phyloP scores from a whole-genome alignment of 2,888 invertebrate genomes.

The Mellilla xanthometata region DNA sequence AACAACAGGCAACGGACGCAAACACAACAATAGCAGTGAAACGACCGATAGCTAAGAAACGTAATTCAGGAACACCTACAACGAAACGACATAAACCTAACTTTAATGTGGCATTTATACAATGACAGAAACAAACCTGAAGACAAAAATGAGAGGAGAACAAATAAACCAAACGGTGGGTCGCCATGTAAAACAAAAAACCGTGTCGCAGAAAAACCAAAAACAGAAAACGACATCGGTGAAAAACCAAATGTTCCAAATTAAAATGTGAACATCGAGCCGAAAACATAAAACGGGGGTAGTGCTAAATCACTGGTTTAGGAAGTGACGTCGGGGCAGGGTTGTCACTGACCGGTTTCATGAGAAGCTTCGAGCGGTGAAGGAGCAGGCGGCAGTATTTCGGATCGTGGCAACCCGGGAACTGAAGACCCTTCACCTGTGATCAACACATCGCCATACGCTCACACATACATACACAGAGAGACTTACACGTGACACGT shows the following conservation, averaged over 20 bases:
- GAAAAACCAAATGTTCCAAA: constrained; percentile 41
- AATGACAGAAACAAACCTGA: constrained; percentile 42
- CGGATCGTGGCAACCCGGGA: constrained; percentile 97
- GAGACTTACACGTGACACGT: constrained; percentile 7
- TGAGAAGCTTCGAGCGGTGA: constrained; percentile 97
- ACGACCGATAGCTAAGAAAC: constrained; percentile 39
- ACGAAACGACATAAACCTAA: constrained; percentile 36
- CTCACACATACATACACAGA: constrained; percentile 40
- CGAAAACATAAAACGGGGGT: constrained; percentile 39
- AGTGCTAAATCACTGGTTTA: constrained; percentile 38
- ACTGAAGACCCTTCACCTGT: constrained; percentile 97
- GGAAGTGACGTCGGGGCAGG: constrained; percentile 49
- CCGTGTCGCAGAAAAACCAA: constrained; percentile 36
- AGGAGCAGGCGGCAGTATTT: constrained; percentile 97
- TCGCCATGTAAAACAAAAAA: constrained; percentile 37
- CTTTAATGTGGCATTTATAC: constrained; percentile 28
- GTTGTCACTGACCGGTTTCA: constrained; percentile 94
- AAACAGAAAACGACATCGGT: constrained; percentile 33
- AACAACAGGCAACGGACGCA: constrained; percentile 42
- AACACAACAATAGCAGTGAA: constrained; percentile 45
- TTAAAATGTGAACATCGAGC: constrained; percentile 48
- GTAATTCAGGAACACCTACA: constrained; percentile 37
- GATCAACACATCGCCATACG: constrained; percentile 67
- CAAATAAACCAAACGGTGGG: constrained; percentile 38
- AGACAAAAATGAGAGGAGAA: constrained; percentile 39